Percentiles rank a stretch among this genome's conserved stretches.
These are phyloP conservation scores for Dallia pectoralis DNA, from an alignment of 2,797 vertebrate species.

Conservation along the genomic window DNA sequence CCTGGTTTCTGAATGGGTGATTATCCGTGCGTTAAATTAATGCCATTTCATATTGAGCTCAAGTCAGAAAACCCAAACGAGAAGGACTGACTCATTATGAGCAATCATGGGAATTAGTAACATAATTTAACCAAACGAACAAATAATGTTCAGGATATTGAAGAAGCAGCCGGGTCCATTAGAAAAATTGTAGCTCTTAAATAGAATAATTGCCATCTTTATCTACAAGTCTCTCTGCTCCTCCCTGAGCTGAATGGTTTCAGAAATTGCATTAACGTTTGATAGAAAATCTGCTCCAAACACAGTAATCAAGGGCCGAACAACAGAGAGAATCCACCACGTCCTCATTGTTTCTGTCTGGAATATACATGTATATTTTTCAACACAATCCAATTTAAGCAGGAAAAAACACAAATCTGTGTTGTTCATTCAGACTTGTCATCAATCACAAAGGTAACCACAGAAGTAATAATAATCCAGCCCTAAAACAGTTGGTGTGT, in stretches of 20 bases:
- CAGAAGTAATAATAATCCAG: no score
- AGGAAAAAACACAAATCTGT: conserved; percentile 32
- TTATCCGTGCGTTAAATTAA: conserved; percentile 82
- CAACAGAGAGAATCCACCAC: conserved; percentile 32
- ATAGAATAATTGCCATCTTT: conserved; percentile 95
- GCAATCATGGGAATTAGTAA: conserved; percentile 96
- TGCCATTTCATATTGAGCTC: conserved; percentile 93
- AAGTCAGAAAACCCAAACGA: conserved; percentile 86
- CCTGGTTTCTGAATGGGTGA: conserved; percentile 81
- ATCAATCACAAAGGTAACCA: conserved; percentile 48
- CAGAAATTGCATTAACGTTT: conserved; percentile 59
- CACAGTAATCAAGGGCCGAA: conserved; percentile 9
- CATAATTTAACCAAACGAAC: conserved; percentile 96
- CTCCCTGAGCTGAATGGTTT: conserved; percentile 68
- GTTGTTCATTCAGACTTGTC: conserved; percentile 14
- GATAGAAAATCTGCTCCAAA: conserved; percentile 44
- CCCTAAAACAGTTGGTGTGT: neutral
- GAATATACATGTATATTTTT: neutral
- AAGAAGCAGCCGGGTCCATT: conserved; percentile 94
- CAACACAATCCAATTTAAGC: conserved; percentile 31
- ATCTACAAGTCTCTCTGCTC: conserved; percentile 77
- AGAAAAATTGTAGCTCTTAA: conserved; percentile 94
- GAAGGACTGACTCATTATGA: conserved; percentile 93
- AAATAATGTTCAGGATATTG: conserved; percentile 97
- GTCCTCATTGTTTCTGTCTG: conserved; percentile 32